phyloP scores from a whole-genome alignment of 2,797 vertebrate species.

The Serranus cabrilla region DNA sequence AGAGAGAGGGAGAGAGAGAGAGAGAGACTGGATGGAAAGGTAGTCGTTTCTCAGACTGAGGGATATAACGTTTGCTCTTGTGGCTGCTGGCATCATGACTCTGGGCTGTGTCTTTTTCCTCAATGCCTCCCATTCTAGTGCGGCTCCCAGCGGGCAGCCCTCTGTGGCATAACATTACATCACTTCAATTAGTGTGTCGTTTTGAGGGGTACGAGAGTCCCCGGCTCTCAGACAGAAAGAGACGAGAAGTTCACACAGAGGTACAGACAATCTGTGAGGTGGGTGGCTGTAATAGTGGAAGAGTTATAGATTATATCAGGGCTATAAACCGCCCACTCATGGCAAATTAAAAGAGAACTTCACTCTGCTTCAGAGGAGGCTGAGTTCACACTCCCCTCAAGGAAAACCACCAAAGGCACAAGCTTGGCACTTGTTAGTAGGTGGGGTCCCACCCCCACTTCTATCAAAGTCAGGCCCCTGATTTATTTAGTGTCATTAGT shows the following conservation, averaged over 20 bases:
- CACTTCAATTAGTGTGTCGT: conserved; percentile 74
- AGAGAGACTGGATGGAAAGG: conserved; percentile 66
- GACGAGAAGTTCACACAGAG: conserved; percentile 56
- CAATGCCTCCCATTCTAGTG: conserved; percentile 75
- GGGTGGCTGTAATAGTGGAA: conserved; percentile 73
- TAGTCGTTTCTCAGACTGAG: conserved; percentile 69
- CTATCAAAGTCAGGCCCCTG: conserved; percentile 68
- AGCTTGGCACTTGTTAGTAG: conserved; percentile 69
- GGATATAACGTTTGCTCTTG: conserved; percentile 76
- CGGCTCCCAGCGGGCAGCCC: conserved; percentile 63
- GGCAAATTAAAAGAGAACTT: conserved; percentile 77
- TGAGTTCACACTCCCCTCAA: conserved; percentile 69
- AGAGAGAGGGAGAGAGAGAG: neutral
- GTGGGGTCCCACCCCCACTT: conserved; percentile 65
- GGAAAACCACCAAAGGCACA: conserved; percentile 72
- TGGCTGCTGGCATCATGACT: conserved; percentile 76
- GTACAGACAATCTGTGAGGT: conserved; percentile 59
- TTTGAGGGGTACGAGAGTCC: conserved; percentile 59
- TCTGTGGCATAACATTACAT: conserved; percentile 80
- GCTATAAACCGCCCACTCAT: conserved; percentile 77
- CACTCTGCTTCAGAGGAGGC: conserved; percentile 72
- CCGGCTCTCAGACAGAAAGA: conserved; percentile 46
- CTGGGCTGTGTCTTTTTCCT: conserved; percentile 73
- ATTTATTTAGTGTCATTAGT: conserved; percentile 73
- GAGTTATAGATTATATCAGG: conserved; percentile 79